Base-by-base conservation (phyloP, 1,140 invertebrate species). In the Popillia japonica region DNA sequence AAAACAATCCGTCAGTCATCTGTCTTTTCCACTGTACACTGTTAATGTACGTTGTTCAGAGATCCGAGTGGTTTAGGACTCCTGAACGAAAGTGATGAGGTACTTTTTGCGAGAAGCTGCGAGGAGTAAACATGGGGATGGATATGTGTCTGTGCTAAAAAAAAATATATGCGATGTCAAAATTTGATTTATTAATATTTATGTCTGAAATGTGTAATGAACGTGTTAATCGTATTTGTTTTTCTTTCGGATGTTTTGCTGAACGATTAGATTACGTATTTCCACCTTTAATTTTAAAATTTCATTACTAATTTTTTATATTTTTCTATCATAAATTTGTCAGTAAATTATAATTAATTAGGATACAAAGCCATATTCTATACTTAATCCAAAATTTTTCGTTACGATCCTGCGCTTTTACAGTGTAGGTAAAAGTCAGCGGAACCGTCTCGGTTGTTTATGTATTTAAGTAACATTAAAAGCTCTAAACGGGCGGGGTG, bases 1-100 rank as follows among this genome's bases (percentile, higher is more conserved):
- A 85, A 85, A 85, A 84, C 83, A 85, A 85, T 84, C 84, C 84
- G 83, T 85, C 84, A 84, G 83, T 85, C 84, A 85, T 85, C 83
- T 85, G 84, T 83, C 83, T 83, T 80, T 80, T 79, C 79, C 81
- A 64, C 68, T 78, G 42, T 73, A 78, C 72, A 74, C 77, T 78
- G 77, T 78, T 78, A 78, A 59, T 78, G 72, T 73, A 73, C 59
- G 59, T 20, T 64, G 59, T 64, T 64, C 59, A 64, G 59, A 64
- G n/a, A 27, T 17, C 59, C n/a, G 59, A 9, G 17, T 14, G 59
- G 23, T 8, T 64, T 14, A 7, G 6, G 10, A 3, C 17, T 14
- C 44, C n/a, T 64, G 59, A 64, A 64, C 22, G 59, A 64, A n/a
- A 20, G 59, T 17, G 59, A 64, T 14, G 10, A 64, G 59, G 59